Conservation (phyloP, 1,140 invertebrate genomes). For the Battus philenor region DNA sequence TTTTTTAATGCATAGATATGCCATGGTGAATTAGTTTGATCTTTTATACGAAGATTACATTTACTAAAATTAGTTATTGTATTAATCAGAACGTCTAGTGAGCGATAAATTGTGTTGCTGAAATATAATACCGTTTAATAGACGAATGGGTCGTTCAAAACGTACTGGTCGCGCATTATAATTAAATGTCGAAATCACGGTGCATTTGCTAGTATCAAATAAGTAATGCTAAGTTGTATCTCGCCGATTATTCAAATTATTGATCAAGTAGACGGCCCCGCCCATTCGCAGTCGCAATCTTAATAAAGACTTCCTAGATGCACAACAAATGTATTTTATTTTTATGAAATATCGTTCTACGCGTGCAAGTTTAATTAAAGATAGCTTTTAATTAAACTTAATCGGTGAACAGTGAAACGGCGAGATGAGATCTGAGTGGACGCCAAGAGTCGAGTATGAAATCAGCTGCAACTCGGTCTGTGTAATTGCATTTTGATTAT, state of each 20-base stretch:
- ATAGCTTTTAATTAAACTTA: slow-evolving; percentile 66
- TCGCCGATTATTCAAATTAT: slow-evolving; percentile 64
- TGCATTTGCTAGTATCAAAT: slow-evolving; percentile 36
- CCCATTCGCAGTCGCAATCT: slow-evolving; percentile 69
- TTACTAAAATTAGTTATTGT: not conserved
- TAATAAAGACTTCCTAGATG: slow-evolving; percentile 73
- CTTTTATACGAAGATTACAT: not conserved
- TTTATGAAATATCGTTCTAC: slow-evolving; percentile 46
- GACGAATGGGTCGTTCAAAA: slow-evolving; percentile 2
- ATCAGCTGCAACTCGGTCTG: slow-evolving; percentile 20
- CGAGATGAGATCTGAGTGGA: slow-evolving; percentile 36
- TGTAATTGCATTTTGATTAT: slow-evolving; percentile 43
- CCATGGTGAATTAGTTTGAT: not conserved
- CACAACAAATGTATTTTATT: slow-evolving; percentile 57
- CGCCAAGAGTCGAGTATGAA: slow-evolving; percentile 15
- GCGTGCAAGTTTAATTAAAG: slow-evolving; percentile 62
- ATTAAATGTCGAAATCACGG: slow-evolving; percentile 23
- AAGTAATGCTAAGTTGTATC: slow-evolving; percentile 51
- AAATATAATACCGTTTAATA: slow-evolving; percentile 6
- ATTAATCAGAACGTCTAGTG: not conserved
- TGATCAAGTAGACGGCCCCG: slow-evolving; percentile 54
- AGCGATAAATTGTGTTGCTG: not conserved
- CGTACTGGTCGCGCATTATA: slow-evolving; percentile 6
- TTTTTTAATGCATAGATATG: too few relatives aligned
- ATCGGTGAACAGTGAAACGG: slow-evolving; percentile 42